Evolutionary conservation across 2,888 invertebrate genomes (phyloP).

Genomic region (Labia minor): DNA sequence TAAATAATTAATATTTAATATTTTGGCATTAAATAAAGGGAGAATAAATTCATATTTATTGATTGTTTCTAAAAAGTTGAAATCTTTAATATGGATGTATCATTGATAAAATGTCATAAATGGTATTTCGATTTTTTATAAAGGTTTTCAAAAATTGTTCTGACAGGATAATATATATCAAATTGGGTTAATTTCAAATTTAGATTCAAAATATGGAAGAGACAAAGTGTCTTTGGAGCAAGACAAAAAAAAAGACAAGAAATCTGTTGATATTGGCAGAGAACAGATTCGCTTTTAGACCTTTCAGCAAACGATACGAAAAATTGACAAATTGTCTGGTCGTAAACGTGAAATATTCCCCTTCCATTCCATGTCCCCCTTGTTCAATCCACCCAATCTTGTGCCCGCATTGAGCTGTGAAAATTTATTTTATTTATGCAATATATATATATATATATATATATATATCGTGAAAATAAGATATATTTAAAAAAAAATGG

Average conservation of each 20-base stretch:
- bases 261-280: constrained; percentile 8
- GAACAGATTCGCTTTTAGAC: neutral
- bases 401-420: neutral
- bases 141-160: no score
- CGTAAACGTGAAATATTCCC: constrained; percentile 8
- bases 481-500: no score
- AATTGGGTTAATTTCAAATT: no score
- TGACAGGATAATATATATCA: no score
- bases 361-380: neutral
- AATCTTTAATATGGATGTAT: no score
- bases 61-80: no score
- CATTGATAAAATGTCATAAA: no score
- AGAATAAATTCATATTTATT: no score
- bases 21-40: no score
- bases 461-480: no score
- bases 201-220: neutral
- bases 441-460: neutral
- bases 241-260: neutral
- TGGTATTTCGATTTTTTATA: no score
- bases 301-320: constrained; percentile 1
- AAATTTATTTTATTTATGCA: neutral
- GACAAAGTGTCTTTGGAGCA: neutral
- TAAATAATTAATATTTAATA: no score
- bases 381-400: neutral
- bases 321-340: constrained; percentile 4